These are phyloP conservation scores for Dendroctonus ponderosae DNA, from an alignment of 1,140 invertebrate genomes.

Conservation along the genomic window DNA sequence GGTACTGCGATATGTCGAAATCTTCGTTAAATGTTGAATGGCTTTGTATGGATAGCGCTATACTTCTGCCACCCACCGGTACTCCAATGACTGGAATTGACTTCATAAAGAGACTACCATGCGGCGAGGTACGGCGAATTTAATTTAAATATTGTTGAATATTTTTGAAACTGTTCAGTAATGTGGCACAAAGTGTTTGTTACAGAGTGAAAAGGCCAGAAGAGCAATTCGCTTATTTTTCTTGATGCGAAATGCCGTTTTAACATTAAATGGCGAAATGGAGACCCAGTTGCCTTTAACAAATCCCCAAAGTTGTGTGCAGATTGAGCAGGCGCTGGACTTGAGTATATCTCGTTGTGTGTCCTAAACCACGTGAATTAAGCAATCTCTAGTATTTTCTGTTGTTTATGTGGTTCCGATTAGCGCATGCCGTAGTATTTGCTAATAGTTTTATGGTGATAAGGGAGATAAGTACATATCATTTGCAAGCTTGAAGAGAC, in stretches of 20 bases:
- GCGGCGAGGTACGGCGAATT: constrained; percentile 74
- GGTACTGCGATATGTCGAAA: constrained; percentile 84
- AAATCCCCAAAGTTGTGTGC: constrained; percentile 83
- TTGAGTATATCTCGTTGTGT: constrained; percentile 72
- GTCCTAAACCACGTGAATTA: constrained; percentile 45
- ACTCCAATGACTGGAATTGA: constrained; percentile 95
- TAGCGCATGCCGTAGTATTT: no score
- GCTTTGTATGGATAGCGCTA: constrained; percentile 94
- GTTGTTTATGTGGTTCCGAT: neutral
- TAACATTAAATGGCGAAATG: constrained; percentile 75
- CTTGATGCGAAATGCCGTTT: constrained; percentile 79
- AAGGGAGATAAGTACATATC: no score
- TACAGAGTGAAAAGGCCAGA: constrained; percentile 86
- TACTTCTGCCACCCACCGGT: constrained; percentile 92
- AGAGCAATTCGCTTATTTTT: constrained; percentile 94
- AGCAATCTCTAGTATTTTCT: constrained; percentile 43
- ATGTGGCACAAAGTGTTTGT: constrained; percentile 14
- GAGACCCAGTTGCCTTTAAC: constrained; percentile 91
- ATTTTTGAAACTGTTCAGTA: no score
- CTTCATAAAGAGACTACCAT: constrained; percentile 91
- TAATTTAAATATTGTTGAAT: no score
- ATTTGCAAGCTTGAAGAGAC: no score
- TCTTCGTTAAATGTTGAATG: constrained; percentile 87
- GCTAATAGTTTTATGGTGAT: no score
- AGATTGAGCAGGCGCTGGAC: constrained; percentile 89